Evolutionary conservation across 2,113 vertebrate genomes (phyloP).

Genomic region (Thinocorus orbignyianus): DNA sequence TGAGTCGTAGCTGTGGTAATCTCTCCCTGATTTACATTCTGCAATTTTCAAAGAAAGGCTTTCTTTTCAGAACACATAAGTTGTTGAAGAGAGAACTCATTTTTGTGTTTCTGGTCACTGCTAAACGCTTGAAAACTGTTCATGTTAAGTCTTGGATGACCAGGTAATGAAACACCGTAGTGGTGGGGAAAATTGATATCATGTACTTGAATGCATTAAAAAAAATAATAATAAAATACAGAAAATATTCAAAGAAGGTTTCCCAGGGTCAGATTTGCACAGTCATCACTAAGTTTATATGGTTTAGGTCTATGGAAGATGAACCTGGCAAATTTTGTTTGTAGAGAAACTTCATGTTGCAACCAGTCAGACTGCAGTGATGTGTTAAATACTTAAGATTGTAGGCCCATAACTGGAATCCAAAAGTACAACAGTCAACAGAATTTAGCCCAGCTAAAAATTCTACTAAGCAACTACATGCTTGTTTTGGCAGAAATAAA

Average conservation of each 20-base stretch:
- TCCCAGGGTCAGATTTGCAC: neutral
- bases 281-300: neutral
- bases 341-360: neutral
- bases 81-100: neutral
- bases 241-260: neutral
- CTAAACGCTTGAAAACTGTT: neutral
- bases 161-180: neutral
- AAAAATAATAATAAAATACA: neutral
- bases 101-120: neutral
- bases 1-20: neutral
- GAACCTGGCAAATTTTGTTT: neutral
- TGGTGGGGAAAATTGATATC: neutral
- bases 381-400: neutral
- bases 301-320: neutral
- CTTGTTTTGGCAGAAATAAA: neutral
- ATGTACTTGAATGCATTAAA: neutral
- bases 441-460: neutral
- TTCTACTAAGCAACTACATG: neutral
- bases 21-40: rapidly evolving
- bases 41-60: neutral
- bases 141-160: neutral
- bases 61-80: neutral
- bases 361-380: neutral
- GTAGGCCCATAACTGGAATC: neutral
- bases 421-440: neutral